A percentile compares a stretch with the other conserved stretches of the same genome.
Conservation (phyloP, 2,113 vertebrate species). For the Sander vitreus region DNA sequence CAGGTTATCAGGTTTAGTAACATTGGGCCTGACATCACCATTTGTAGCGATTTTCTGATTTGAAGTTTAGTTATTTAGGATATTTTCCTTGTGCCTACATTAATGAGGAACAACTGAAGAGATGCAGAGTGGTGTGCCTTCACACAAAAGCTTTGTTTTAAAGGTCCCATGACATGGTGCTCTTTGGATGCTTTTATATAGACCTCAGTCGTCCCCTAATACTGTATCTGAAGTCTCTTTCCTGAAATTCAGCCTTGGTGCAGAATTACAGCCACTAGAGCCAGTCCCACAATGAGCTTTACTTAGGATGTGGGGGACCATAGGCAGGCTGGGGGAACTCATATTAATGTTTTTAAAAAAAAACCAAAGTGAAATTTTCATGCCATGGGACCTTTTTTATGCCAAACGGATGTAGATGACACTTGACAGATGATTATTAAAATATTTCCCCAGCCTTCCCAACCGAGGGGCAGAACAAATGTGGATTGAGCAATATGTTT, state of each 20-base stretch:
- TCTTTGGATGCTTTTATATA: too few relatives aligned
- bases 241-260: too few relatives aligned
- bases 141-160: background rate
- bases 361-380: too few relatives aligned
- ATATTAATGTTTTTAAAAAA: too few relatives aligned
- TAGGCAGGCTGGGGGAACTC: too few relatives aligned
- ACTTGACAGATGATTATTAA: background rate
- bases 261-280: too few relatives aligned
- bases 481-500: background rate
- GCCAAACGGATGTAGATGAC: background rate
- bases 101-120: background rate
- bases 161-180: too few relatives aligned
- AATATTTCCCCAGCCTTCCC: background rate
- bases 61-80: background rate
- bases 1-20: background rate
- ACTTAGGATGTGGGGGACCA: too few relatives aligned
- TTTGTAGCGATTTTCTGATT: background rate
- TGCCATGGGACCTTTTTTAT: background rate
- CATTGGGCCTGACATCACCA: too few relatives aligned
- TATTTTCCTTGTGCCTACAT: background rate
- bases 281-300: too few relatives aligned
- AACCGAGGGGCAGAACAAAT: background rate
- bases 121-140: background rate
- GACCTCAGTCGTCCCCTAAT: too few relatives aligned
- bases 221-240: too few relatives aligned